Base-by-base conservation (phyloP, 1,140 invertebrate species). In the Drosophila teissieri region DNA sequence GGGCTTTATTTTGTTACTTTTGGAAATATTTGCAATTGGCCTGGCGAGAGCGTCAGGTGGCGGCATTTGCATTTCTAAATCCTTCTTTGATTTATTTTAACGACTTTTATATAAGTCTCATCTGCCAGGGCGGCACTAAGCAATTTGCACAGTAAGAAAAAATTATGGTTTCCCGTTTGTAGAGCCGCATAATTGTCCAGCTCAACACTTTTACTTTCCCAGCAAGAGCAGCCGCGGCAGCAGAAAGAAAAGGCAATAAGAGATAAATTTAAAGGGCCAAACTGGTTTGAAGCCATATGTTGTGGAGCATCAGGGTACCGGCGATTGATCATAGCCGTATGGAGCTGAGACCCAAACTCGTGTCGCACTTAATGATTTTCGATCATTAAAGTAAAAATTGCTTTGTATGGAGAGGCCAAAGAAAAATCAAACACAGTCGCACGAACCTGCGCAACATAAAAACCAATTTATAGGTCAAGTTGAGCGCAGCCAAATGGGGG, bases 391-490 rank as follows among this genome's bases (percentile, higher is more conserved):
- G 55, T 46, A 54, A 74, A 81, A 80, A 84, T 72, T 63, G 56
- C 60, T 61, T 78, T 73, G 70, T 84, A 81, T 62, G 69, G 72
- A 51, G 55, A 12, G 61, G 52, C 17, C 46, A 37, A 75, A 65
- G 67, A 58, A 57, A 76, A 74, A 49, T 55, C 65, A 80, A 83
- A 56, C 46, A 48, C 46, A 27, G 52, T n/a, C 61, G 40, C 45
- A 64, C 70, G 82, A 86, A 69, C 83, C 83, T 88, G 84, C 80
- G 80, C 84, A 88, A 88, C 84, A 84, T 89, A 37, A 80, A 89
- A 88, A 90, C 84, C 84, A 88, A 88, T 88, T 88, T 88, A 88
- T 88, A 88, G 83, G 83, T 88, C 83, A 88, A 88, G 83, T 88
- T 88, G 83, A 85, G 80, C 80, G 64, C 77, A 77, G 51, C 45